Evolutionary conservation across 2,888 invertebrate species (phyloP).

Genomic region (Gastracanthus pulcherrimus): DNA sequence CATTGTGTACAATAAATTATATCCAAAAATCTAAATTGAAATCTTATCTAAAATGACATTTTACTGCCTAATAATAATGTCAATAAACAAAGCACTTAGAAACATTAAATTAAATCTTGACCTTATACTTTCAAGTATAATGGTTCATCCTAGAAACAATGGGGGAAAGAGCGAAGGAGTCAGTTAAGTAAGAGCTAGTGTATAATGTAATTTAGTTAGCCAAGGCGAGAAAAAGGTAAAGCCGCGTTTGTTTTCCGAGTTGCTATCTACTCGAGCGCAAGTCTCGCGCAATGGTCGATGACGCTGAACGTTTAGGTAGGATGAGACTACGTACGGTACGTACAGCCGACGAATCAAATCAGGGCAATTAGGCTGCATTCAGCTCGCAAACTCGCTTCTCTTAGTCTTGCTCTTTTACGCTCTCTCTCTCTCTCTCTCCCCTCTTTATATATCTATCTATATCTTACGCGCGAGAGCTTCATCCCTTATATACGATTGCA

Average conservation of each 20-base stretch:
- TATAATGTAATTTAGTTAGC: background rate
- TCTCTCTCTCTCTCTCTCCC: background rate
- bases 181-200: background rate
- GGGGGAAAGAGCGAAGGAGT: background rate
- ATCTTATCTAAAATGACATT: no score
- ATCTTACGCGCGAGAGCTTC: background rate
- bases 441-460: no score
- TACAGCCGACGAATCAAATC: slow-evolving; percentile 71
- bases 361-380: slow-evolving; percentile 76
- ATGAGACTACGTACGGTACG: no score
- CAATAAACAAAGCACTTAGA: no score
- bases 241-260: slow-evolving; percentile 33
- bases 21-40: background rate
- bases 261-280: no score
- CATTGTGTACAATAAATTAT: no score
- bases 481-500: no score
- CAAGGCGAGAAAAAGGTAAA: background rate
- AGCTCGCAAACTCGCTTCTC: slow-evolving; percentile 57
- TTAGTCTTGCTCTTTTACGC: slow-evolving; percentile 18
- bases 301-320: no score
- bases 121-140: background rate
- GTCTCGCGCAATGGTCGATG: no score
- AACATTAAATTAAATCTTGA: background rate
- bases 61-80: no score
- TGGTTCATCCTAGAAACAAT: background rate